A percentile compares a stretch with the other conserved stretches of the same genome.
phyloP scores from a whole-genome alignment of 2,797 vertebrate genomes.

The Dallia pectoralis region DNA sequence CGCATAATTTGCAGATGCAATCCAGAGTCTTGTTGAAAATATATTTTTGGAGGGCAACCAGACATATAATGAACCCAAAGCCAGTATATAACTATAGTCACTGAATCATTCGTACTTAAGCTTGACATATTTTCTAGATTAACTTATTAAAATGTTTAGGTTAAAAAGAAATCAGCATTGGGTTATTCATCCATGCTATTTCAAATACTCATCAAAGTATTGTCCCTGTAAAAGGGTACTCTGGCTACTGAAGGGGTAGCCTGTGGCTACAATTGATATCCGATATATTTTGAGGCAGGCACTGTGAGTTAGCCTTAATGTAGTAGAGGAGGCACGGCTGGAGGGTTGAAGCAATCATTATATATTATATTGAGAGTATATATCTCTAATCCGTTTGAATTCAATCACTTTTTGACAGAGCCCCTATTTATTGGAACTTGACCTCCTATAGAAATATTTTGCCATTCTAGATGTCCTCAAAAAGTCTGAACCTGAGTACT shows the following conservation, averaged over 20 bases:
- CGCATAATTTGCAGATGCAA: too few relatives aligned
- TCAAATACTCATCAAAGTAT: not conserved
- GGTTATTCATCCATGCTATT: constrained; percentile 16
- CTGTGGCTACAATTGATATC: not conserved
- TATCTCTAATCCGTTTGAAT: not conserved
- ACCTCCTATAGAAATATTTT: too few relatives aligned
- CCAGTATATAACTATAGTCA: constrained; percentile 12
- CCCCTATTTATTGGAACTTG: too few relatives aligned
- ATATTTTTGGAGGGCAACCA: not conserved
- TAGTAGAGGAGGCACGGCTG: not conserved
- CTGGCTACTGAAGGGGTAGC: constrained; percentile 1
- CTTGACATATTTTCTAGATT: constrained; percentile 9
- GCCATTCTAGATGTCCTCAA: too few relatives aligned
- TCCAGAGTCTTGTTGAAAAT: too few relatives aligned
- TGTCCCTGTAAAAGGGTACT: not conserved
- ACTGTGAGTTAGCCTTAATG: not conserved
- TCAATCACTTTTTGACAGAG: too few relatives aligned
- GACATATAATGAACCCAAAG: not conserved
- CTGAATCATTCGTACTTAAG: constrained; percentile 8
- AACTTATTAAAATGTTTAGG: not conserved
- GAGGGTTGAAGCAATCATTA: not conserved
- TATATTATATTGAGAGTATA: not conserved
- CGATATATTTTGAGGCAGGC: not conserved
- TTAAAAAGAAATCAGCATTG: constrained; percentile 31
- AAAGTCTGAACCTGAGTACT: too few relatives aligned